phyloP scores from a whole-genome alignment of 2,113 vertebrate genomes.

The Litocranius walleri region DNA sequence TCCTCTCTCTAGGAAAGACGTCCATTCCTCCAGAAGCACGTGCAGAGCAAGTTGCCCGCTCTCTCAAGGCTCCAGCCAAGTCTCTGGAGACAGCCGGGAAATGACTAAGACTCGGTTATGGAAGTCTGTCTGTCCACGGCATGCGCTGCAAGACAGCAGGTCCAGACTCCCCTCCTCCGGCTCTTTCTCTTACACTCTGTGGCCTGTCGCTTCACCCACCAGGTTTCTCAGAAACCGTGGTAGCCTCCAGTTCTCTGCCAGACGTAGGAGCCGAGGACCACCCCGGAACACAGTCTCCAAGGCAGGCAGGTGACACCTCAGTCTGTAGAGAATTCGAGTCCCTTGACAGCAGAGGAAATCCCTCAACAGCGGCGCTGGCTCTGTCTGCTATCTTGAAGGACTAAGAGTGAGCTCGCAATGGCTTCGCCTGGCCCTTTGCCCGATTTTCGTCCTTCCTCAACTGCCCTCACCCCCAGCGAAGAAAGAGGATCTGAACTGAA shows the following conservation, averaged over 20 bases:
- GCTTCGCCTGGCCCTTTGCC: neutral
- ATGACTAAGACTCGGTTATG: neutral
- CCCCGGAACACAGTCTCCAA: rapidly evolving
- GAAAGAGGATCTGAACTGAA: neutral
- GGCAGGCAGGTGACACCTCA: neutral
- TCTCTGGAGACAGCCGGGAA: neutral
- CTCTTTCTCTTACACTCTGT: neutral
- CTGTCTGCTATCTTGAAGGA: neutral
- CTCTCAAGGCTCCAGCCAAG: neutral
- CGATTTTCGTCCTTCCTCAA: neutral
- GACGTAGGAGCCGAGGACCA: neutral
- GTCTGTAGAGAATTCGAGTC: neutral
- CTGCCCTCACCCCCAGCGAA: neutral
- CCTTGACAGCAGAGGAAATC: neutral
- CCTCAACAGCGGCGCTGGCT: neutral
- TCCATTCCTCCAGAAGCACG: neutral
- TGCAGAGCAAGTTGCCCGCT: rapidly evolving
- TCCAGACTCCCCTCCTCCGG: neutral
- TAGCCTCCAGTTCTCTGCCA: neutral
- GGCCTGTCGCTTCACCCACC: neutral
- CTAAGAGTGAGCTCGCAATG: neutral
- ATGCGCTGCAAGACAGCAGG: rapidly evolving
- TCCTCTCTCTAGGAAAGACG: neutral
- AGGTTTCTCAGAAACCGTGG: neutral
- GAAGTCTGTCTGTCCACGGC: neutral